These are phyloP conservation scores for Pyrocoelia pectoralis DNA, from an alignment of 2,888 invertebrate genomes.

Conservation along the genomic window DNA sequence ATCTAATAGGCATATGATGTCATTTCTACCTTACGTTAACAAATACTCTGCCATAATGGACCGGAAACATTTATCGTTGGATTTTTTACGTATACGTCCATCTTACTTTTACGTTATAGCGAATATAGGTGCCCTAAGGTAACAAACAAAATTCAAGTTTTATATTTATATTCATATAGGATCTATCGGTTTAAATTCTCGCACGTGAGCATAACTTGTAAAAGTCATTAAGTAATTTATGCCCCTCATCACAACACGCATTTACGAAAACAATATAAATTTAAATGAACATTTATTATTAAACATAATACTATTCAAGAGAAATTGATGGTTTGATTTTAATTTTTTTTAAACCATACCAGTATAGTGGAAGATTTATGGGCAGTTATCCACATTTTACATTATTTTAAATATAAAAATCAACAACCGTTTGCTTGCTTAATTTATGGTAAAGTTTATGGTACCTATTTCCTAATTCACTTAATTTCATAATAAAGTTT, in stretches of 20 bases:
- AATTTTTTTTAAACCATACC: neutral
- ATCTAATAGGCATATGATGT: conserved; percentile 39
- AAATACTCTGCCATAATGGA: conserved; percentile 39
- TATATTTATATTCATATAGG: neutral
- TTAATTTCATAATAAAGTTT: neutral
- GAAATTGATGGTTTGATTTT: neutral
- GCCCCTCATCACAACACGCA: neutral
- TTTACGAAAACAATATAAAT: conserved; percentile 12
- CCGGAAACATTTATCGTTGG: conserved; percentile 45
- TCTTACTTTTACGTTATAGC: conserved; percentile 28
- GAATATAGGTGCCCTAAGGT: conserved; percentile 28
- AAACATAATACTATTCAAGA: conserved; percentile 1
- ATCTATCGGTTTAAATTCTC: conserved; percentile 5
- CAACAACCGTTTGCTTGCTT: conserved; percentile 2
- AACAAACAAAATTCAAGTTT: conserved; percentile 8
- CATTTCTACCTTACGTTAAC: conserved; percentile 39
- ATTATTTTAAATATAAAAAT: conserved; percentile 11
- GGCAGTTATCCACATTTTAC: neutral
- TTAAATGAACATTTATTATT: conserved; percentile 1
- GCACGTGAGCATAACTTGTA: conserved; percentile 22
- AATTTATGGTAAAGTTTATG: conserved; percentile 2
- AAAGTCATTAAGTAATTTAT: conserved; percentile 1
- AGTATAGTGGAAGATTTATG: neutral
- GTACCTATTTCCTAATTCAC: neutral
- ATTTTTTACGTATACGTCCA: conserved; percentile 34